A percentile compares a stretch with the other conserved stretches of the same genome.
phyloP scores from a whole-genome alignment of 2,113 vertebrate species.

The Myocastor coypus region DNA sequence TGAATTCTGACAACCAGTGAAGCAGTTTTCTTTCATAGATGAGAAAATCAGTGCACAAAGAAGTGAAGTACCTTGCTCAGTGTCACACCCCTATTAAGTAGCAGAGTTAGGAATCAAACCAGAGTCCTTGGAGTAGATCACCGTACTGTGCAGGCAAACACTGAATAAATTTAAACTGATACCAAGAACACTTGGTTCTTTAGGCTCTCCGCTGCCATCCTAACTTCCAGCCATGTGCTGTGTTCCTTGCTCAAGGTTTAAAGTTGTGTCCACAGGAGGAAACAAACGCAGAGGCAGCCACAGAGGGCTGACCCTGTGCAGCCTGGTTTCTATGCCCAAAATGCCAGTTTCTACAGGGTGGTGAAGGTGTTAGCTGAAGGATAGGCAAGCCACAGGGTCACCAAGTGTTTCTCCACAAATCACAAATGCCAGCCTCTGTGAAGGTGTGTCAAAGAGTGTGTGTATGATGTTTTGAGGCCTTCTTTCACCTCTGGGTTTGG shows the following conservation, averaged over 20 bases:
- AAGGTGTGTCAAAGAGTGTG: background rate
- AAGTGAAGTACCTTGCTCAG: background rate
- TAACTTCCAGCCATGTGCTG: background rate
- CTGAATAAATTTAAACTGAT: background rate
- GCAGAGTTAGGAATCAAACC: background rate
- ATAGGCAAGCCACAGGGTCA: background rate
- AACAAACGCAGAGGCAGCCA: background rate
- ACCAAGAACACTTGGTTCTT: background rate
- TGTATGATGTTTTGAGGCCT: background rate
- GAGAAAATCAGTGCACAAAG: constrained; percentile 2
- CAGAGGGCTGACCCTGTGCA: background rate
- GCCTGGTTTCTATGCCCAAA: background rate
- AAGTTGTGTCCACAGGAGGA: background rate
- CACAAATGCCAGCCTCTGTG: rapidly evolving
- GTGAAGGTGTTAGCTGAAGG: background rate
- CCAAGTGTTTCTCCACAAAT: background rate
- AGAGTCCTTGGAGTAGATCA: background rate
- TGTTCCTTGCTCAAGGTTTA: background rate
- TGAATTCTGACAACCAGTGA: background rate
- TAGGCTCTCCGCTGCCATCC: background rate
- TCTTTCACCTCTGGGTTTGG: background rate
- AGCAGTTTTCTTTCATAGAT: constrained; percentile 41
- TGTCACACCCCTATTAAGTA: background rate
- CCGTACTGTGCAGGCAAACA: background rate
- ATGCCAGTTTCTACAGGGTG: background rate